Percentiles rank a stretch among this genome's conserved stretches.
Evolutionary conservation across 2,113 vertebrate species (phyloP).

Genomic region (Antechinus stuartii): DNA sequence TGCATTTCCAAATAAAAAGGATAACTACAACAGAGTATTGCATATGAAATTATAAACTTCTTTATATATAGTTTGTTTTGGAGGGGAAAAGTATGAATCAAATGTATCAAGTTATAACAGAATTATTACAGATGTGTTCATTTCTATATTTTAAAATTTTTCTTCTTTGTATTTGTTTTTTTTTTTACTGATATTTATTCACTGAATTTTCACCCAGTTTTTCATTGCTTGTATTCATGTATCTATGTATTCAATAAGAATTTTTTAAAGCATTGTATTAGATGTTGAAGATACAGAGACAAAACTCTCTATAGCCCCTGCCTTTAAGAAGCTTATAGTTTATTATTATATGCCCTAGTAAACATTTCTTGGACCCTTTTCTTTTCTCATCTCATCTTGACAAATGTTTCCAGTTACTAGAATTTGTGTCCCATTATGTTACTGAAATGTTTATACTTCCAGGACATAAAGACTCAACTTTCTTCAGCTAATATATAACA

Average conservation of each 20-base stretch:
- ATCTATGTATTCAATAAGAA: neutral
- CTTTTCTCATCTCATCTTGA: neutral
- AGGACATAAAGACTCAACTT: neutral
- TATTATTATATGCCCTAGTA: neutral
- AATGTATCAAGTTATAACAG: neutral
- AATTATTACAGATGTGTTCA: neutral
- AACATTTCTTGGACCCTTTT: neutral
- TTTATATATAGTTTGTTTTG: neutral
- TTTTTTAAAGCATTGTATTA: neutral
- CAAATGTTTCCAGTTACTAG: neutral
- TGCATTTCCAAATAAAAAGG: neutral
- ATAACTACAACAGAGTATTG: neutral
- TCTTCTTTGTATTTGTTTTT: neutral
- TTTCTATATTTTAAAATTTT: neutral
- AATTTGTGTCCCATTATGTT: no score
- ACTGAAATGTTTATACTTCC: neutral
- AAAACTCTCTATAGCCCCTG: neutral
- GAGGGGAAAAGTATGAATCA: neutral
- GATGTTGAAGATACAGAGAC: neutral
- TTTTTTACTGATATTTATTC: neutral
- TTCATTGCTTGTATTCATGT: neutral
- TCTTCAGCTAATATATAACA: neutral
- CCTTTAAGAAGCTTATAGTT: neutral
- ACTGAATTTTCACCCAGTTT: neutral
- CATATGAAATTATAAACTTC: neutral